phyloP scores from a whole-genome alignment of 2,888 invertebrate species.

The Digitonthophagus gazella region DNA sequence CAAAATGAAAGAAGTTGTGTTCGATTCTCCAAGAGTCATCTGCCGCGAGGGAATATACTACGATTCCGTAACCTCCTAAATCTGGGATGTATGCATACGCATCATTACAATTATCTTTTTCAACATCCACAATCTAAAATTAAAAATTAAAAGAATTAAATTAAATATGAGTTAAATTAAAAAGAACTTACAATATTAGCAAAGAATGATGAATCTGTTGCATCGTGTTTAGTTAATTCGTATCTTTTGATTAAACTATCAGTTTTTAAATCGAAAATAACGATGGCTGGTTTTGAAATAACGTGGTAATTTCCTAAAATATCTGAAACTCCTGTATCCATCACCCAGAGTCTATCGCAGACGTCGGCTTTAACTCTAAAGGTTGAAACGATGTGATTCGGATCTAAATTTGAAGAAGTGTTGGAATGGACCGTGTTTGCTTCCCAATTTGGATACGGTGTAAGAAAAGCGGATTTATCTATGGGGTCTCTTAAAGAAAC shows the following conservation, averaged over 20 bases:
- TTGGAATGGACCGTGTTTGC: constrained; percentile 73
- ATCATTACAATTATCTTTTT: constrained; percentile 67
- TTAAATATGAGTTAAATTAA: constrained; percentile 12
- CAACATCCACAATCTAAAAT: constrained; percentile 67
- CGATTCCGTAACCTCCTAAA: constrained; percentile 69
- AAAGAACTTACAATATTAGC: constrained; percentile 78
- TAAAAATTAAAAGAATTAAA: constrained; percentile 9
- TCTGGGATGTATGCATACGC: constrained; percentile 79
- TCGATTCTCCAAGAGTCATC: constrained; percentile 76
- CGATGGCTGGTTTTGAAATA: constrained; percentile 63
- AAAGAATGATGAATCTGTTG: constrained; percentile 75
- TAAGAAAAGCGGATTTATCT: constrained; percentile 68
- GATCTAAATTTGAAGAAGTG: constrained; percentile 49
- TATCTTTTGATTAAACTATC: constrained; percentile 69
- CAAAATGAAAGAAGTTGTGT: constrained; percentile 82
- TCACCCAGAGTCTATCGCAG: constrained; percentile 79
- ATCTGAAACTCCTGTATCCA: constrained; percentile 77
- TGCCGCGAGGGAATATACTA: constrained; percentile 73
- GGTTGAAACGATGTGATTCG: constrained; percentile 67
- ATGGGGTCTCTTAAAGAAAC: constrained; percentile 56
- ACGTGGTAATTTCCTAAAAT: constrained; percentile 66
- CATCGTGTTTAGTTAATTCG: constrained; percentile 63
- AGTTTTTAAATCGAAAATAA: constrained; percentile 73
- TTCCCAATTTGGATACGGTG: constrained; percentile 74
- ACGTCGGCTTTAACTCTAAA: constrained; percentile 72